phyloP scores from a whole-genome alignment of 2,888 invertebrate species.

The Habroteleia sp. region DNA sequence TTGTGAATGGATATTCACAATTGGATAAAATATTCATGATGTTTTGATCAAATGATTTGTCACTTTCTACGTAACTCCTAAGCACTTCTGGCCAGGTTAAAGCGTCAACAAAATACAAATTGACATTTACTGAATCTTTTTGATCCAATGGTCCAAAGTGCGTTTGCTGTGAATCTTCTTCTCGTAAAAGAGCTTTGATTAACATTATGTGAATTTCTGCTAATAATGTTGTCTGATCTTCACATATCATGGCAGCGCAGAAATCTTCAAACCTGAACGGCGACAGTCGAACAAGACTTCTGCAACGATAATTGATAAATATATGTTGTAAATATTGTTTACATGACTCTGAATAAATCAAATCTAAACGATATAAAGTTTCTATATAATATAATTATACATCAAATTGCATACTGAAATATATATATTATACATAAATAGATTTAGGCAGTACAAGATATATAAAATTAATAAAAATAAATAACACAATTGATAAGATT shows the following conservation, averaged over 20 bases:
- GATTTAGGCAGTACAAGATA: too few species aligned
- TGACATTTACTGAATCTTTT: conserved; percentile 97
- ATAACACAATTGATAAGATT: too few species aligned
- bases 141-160: conserved; percentile 98
- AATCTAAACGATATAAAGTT: too few species aligned
- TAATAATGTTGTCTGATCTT: conserved; percentile 95
- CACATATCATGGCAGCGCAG: conserved; percentile 94
- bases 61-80: conserved; percentile 94
- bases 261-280: conserved; percentile 98
- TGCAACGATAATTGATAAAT: conserved; percentile 25
- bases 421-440: too few species aligned
- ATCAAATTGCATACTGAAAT: too few species aligned
- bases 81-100: conserved; percentile 98
- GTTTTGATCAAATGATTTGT: conserved; percentile 88
- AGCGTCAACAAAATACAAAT: conserved; percentile 94
- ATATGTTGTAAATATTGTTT: too few species aligned
- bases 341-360: too few species aligned
- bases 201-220: conserved; percentile 97
- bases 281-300: conserved; percentile 92
- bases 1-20: conserved; percentile 94
- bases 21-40: conserved; percentile 87
- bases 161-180: conserved; percentile 96
- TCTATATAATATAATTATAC: too few species aligned
- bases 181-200: conserved; percentile 92
- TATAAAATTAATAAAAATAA: too few species aligned